A percentile compares a stretch with the other conserved stretches of the same genome.
These are phyloP conservation scores for Hyles euphorbiae DNA, from an alignment of 1,140 invertebrate species.

Conservation along the genomic window DNA sequence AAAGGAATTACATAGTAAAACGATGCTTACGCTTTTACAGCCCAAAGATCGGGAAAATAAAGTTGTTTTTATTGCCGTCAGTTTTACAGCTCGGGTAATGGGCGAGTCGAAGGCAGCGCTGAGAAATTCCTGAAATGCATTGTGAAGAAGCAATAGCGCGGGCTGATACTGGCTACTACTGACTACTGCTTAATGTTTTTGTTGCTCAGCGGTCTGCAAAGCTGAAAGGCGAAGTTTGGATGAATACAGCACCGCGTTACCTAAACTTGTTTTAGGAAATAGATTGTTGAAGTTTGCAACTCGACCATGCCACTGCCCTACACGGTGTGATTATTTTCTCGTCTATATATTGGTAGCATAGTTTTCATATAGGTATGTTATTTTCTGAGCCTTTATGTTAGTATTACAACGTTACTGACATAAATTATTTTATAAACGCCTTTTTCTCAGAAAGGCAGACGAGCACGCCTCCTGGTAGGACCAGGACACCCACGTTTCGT, in stretches of 20 bases:
- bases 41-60: constrained; percentile 38
- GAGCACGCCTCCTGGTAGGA: no score
- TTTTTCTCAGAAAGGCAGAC: no score
- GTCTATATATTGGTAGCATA: no score
- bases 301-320: neutral
- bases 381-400: no score
- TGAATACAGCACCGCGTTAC: neutral
- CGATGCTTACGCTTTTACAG: constrained; percentile 36
- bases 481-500: no score
- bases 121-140: constrained; percentile 17
- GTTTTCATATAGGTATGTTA: no score
- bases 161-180: neutral
- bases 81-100: constrained; percentile 37
- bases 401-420: no score
- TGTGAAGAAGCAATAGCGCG: constrained; percentile 7
- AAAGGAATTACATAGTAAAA: constrained; percentile 36
- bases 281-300: neutral
- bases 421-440: no score
- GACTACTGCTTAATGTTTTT: neutral
- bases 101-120: constrained; percentile 24
- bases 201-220: constrained; percentile 2
- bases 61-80: constrained; percentile 39
- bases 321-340: no score
- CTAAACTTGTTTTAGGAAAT: neutral
- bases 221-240: neutral